Evolutionary conservation across 2,888 invertebrate species (phyloP).

Genomic region (Dorcus hopei): DNA sequence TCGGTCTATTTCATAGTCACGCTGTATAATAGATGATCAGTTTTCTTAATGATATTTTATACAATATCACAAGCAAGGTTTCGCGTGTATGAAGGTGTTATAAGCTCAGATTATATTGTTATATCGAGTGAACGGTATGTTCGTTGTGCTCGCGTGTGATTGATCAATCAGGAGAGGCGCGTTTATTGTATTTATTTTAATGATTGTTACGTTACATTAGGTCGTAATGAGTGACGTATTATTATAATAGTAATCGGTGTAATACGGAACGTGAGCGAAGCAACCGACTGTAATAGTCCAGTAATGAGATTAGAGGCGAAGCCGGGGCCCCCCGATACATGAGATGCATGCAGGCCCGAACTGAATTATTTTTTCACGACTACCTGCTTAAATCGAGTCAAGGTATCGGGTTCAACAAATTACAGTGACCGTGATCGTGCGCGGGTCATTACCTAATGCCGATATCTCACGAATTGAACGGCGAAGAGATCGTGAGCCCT

Average conservation of each 20-base stretch:
- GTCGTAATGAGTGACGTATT: not conserved
- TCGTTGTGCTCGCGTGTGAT: too few relatives aligned
- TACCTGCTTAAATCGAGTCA: conserved; percentile 41
- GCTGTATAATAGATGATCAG: too few relatives aligned
- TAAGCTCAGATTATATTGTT: too few relatives aligned
- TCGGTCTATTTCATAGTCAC: too few relatives aligned
- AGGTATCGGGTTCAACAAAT: conserved; percentile 39
- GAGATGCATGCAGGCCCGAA: not conserved
- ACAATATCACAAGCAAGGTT: too few relatives aligned
- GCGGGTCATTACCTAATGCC: conserved; percentile 46
- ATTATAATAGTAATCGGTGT: not conserved
- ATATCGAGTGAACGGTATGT: too few relatives aligned
- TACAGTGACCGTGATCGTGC: conserved; percentile 47
- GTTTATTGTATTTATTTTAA: too few relatives aligned
- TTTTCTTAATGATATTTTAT: too few relatives aligned
- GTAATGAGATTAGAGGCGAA: not conserved
- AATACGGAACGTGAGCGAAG: not conserved
- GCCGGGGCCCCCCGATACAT: not conserved
- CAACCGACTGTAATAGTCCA: conserved; percentile 1
- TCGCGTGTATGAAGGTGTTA: too few relatives aligned
- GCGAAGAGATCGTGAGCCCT: conserved; percentile 37
- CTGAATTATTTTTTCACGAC: conserved; percentile 29
- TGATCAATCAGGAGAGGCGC: too few relatives aligned
- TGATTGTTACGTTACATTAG: too few relatives aligned
- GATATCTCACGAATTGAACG: conserved; percentile 44